These are phyloP conservation scores for Marmota monax DNA, from an alignment of 2,113 vertebrate species.

Conservation along the genomic window DNA sequence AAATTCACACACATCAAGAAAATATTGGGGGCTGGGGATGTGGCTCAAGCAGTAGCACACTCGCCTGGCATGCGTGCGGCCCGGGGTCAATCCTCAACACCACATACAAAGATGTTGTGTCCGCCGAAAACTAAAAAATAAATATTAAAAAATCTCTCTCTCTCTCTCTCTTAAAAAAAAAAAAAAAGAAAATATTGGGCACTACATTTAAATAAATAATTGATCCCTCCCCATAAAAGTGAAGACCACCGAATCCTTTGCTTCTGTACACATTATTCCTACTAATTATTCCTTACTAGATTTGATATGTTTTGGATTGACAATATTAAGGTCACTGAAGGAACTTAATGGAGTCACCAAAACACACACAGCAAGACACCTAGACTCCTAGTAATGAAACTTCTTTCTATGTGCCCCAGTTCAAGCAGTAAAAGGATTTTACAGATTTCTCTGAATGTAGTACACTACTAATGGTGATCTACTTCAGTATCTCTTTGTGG, in stretches of 20 bases:
- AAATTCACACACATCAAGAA: slow-evolving; percentile 45
- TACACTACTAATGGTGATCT: background rate
- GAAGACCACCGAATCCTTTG: background rate
- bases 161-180: background rate
- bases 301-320: slow-evolving; percentile 41
- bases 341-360: background rate
- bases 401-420: background rate
- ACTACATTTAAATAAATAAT: background rate
- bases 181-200: background rate
- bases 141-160: too few species aligned
- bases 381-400: background rate
- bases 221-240: background rate
- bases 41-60: too few species aligned
- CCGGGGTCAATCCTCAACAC: too few species aligned
- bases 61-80: too few species aligned
- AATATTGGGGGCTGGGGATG: background rate
- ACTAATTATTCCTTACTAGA: slow-evolving; percentile 4
- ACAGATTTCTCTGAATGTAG: background rate
- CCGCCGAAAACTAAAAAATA: too few species aligned
- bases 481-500: background rate
- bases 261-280: background rate
- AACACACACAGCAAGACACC: background rate
- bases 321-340: background rate
- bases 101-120: too few species aligned
- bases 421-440: background rate